phyloP scores from a whole-genome alignment of 1,140 invertebrate species.

The Alviniconcha marisindica region DNA sequence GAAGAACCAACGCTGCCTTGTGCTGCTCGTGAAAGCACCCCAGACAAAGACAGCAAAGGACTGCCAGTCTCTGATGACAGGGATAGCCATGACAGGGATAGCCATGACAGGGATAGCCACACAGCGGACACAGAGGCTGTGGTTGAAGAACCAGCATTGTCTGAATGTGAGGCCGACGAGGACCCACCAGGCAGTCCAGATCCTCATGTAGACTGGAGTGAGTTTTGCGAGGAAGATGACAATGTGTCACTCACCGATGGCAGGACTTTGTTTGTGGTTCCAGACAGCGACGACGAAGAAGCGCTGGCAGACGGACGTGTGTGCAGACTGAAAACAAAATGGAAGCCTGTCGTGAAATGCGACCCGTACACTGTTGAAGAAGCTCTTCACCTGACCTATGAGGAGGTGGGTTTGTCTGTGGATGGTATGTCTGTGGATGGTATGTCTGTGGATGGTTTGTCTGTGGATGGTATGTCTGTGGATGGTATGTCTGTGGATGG shows the following conservation, averaged over 20 bases:
- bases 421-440: background rate
- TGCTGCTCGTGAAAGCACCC: too few species aligned
- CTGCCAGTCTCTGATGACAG: too few species aligned
- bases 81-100: too few species aligned
- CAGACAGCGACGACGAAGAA: background rate
- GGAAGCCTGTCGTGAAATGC: conserved; percentile 57
- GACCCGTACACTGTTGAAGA: conserved; percentile 58
- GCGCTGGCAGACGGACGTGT: background rate
- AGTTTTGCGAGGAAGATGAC: too few species aligned
- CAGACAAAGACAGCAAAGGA: too few species aligned
- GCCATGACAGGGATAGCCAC: too few species aligned
- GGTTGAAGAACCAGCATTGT: too few species aligned
- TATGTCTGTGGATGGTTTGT: background rate
- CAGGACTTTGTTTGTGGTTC: conserved; percentile 1
- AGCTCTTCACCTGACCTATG: conserved; percentile 55
- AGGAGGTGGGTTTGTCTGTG: conserved; percentile 54
- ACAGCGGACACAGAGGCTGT: too few species aligned
- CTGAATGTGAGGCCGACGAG: too few species aligned
- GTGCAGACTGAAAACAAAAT: conserved; percentile 39
- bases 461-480: background rate
- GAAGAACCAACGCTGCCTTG: too few species aligned
- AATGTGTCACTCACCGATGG: background rate
- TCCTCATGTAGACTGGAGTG: too few species aligned
- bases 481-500: background rate
- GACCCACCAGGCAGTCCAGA: too few species aligned